Conservation (phyloP, 64 coral and sea anemone species). For the Anthopleura sola region DNA sequence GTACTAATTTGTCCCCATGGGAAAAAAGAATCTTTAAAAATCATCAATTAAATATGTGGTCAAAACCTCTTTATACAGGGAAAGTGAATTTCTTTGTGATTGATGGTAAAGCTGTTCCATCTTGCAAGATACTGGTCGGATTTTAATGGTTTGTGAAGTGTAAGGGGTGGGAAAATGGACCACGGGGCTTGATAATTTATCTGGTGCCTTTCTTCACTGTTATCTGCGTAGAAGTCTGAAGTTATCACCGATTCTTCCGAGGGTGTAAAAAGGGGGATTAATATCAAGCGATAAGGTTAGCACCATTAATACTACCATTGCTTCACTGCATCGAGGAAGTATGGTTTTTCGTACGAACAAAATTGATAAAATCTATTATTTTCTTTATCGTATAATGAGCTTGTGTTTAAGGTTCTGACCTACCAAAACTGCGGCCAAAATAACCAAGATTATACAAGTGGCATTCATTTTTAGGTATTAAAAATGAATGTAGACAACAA, state of each 20-base stretch:
- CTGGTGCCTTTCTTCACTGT: conserved; percentile 19
- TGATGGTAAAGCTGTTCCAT: conserved; percentile 11
- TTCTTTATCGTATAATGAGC: conserved; percentile 1
- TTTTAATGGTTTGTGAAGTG: conserved; percentile 24
- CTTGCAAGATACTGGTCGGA: background rate
- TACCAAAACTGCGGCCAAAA: background rate
- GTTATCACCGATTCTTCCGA: conserved; percentile 16
- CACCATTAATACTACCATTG: conserved; percentile 11
- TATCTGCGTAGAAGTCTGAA: conserved; percentile 17
- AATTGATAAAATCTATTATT: background rate
- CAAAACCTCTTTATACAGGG: background rate
- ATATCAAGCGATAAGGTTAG: background rate
- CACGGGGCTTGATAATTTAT: background rate
- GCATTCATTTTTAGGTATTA: background rate
- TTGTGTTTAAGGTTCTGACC: background rate
- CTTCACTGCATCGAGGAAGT: background rate
- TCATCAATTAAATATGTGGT: background rate
- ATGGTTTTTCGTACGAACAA: background rate
- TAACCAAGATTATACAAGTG: background rate
- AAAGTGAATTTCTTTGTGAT: conserved; percentile 8
- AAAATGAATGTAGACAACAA: too few relatives aligned
- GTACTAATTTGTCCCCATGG: background rate
- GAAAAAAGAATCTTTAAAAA: background rate
- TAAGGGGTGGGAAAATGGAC: conserved; percentile 15
- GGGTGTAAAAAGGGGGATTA: conserved; percentile 13